Conservation (phyloP, 2,888 invertebrate species). For the Leistus spinibarbis region DNA sequence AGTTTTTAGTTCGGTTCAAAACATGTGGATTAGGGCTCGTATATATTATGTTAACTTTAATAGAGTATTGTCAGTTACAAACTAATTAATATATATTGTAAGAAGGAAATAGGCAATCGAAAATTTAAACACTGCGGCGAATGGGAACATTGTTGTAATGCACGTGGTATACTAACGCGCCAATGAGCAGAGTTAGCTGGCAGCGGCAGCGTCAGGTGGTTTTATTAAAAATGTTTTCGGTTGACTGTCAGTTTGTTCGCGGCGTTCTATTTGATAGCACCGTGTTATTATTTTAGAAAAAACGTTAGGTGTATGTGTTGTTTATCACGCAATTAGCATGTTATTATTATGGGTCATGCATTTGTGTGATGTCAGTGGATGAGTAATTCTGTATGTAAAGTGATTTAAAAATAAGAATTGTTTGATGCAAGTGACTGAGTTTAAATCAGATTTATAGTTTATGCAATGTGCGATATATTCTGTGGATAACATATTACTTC, state of each 20-base stretch:
- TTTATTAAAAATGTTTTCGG: constrained; percentile 36
- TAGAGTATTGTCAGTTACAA: background rate
- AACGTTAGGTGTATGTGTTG: background rate
- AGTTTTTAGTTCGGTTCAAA: no score
- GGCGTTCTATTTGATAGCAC: constrained; percentile 27
- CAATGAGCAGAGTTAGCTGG: constrained; percentile 25
- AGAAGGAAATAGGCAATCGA: constrained; percentile 31
- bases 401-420: background rate
- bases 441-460: constrained; percentile 4
- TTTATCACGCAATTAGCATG: background rate
- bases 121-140: constrained; percentile 24
- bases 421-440: background rate
- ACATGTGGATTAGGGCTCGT: background rate
- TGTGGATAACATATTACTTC: constrained; percentile 40
- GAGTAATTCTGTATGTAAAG: background rate
- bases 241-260: constrained; percentile 34
- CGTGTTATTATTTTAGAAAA: constrained; percentile 11
- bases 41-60: background rate
- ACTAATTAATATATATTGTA: constrained; percentile 30
- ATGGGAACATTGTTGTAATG: constrained; percentile 4
- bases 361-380: constrained; percentile 27
- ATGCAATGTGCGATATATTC: constrained; percentile 22
- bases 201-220: constrained; percentile 34
- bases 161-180: constrained; percentile 20
- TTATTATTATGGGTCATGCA: background rate